Evolutionary conservation across 2,888 invertebrate genomes (phyloP), one percentile per base, ranked within the genome.

Genomic region (Trichogramma dendrolimi): DNA sequence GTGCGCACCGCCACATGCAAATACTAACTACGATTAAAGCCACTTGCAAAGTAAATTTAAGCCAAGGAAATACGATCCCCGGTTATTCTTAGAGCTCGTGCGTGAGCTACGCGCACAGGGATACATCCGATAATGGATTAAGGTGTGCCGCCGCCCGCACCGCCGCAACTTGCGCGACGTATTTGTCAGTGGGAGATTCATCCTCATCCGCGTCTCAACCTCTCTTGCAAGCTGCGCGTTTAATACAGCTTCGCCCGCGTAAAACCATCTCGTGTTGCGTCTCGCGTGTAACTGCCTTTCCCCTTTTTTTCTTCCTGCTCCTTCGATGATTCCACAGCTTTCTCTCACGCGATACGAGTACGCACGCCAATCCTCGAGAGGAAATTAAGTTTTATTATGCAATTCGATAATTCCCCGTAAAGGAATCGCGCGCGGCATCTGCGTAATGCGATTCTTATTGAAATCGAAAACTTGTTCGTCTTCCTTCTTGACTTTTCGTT

Each of bases 71-170:
- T 46, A 42, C 41, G 54, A 58, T 40, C 27, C 27, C 27, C 27
- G 27, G 27, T 27, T 27, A 27, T 27, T 27, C 27, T 27, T 27
- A 27, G 27, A 27, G 27, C 27, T 27, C 27, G 27, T 27, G 27
- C 27, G 27, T 27, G 27, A 27, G 27, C 27, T 27, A 27, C 27
- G 27, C 27, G 27, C 27, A 27, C 27, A 27, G 27, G 27, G 27
- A 27, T 27, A 27, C 27, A 27, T 64, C 50, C 65, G 51, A 61
- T 73, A 73, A 73, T 73, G 71, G 71, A 73, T 73, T 72, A 60
- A 63, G 57, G 60, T 14, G 27, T 27, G 8, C 39, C 55, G 39
- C 53, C 47, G 46, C 8, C 44, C 44, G 41, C 11, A 4, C 14
- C 14, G 46, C 10, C 50, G 44, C 39, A 62, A 59, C 59, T 59